Evolutionary conservation across 2,888 invertebrate genomes (phyloP).

Genomic region (Bombylius major): DNA sequence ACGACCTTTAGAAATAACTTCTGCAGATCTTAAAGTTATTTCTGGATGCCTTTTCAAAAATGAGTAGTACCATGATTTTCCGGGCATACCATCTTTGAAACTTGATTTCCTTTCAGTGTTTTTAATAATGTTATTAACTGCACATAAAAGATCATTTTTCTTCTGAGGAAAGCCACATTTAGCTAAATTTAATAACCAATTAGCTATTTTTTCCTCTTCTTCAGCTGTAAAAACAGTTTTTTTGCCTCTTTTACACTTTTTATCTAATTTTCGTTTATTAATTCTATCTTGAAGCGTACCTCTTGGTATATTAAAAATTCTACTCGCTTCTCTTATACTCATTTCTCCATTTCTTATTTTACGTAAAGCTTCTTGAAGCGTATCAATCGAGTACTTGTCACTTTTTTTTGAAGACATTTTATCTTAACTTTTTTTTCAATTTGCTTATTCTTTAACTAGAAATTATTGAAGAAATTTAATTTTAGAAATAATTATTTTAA

Average conservation of each 20-base stretch:
- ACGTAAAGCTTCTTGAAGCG: too few relatives aligned
- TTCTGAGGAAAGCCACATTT: slow-evolving; percentile 9
- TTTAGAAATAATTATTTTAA: too few relatives aligned
- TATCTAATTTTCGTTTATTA: background rate
- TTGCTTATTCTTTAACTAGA: too few relatives aligned
- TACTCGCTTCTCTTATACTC: too few relatives aligned
- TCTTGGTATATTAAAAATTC: too few relatives aligned
- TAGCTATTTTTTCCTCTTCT: slow-evolving; percentile 5
- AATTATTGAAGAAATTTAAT: too few relatives aligned
- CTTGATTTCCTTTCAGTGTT: slow-evolving; percentile 1
- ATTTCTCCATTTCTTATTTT: too few relatives aligned
- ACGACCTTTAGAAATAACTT: slow-evolving; percentile 6
- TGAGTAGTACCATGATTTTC: slow-evolving; percentile 3
- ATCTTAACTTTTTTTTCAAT: too few relatives aligned
- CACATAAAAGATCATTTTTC: slow-evolving; percentile 5
- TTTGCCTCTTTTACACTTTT: slow-evolving; percentile 3
- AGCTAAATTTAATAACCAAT: slow-evolving; percentile 5
- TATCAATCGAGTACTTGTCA: too few relatives aligned
- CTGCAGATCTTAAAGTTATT: slow-evolving; percentile 6
- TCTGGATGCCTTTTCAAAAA: too few relatives aligned
- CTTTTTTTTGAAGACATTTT: too few relatives aligned
- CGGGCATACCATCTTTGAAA: background rate
- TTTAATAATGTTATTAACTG: slow-evolving; percentile 7
- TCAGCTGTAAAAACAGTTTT: slow-evolving; percentile 4
- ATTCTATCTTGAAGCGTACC: too few relatives aligned